Evolutionary conservation across 1,140 invertebrate genomes (phyloP).

Genomic region (Carcinoscorpius rotundicauda): DNA sequence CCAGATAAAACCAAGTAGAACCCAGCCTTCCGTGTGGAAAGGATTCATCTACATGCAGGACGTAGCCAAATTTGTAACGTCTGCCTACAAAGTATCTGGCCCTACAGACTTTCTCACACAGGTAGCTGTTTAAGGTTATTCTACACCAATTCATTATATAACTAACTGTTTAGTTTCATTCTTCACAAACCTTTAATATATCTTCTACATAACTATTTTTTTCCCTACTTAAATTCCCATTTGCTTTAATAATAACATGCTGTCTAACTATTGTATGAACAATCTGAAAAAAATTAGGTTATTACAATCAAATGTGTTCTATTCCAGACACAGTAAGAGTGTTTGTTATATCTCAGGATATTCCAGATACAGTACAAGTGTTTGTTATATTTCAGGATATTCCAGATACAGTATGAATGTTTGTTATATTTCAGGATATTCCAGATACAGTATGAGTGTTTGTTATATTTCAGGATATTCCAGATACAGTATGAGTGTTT

Average conservation of each 20-base stretch:
- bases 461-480: background rate
- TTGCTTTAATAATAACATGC: background rate
- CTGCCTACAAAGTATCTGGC: constrained; percentile 55
- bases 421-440: background rate
- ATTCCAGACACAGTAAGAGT: background rate
- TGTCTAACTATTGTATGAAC: too few relatives aligned
- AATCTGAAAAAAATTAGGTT: too few relatives aligned
- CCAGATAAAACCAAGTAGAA: constrained; percentile 2
- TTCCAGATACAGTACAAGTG: background rate
- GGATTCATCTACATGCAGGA: constrained; percentile 82
- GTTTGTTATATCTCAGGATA: background rate
- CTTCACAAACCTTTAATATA: background rate
- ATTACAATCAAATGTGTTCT: too few relatives aligned
- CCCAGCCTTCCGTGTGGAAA: constrained; percentile 53
- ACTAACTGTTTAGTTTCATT: too few relatives aligned
- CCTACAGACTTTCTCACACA: constrained; percentile 10
- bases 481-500: background rate
- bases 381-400: background rate
- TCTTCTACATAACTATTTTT: background rate
- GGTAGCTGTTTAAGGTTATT: constrained; percentile 1
- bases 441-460: too few relatives aligned
- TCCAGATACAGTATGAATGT: too few relatives aligned
- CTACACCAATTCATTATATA: too few relatives aligned
- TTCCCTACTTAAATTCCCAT: background rate
- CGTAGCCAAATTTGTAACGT: constrained; percentile 74